Percentiles rank a stretch among this genome's conserved stretches.
Conservation (phyloP, 2,797 vertebrate species). For the Pelodytes ibericus region DNA sequence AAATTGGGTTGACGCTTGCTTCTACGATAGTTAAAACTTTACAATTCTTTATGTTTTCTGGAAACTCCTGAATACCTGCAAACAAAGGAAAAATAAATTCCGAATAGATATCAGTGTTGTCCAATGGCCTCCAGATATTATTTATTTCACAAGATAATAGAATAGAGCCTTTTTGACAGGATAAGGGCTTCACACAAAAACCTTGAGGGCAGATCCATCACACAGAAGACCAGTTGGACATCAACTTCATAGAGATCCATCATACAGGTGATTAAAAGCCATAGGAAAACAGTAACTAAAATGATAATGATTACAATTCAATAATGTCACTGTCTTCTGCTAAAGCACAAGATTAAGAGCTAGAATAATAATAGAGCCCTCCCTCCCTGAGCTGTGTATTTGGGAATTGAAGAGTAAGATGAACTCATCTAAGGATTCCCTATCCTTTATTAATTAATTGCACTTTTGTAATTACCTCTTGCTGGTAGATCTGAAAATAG, state of each 20-base stretch:
- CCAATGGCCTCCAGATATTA: too few species aligned
- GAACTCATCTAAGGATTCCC: not conserved
- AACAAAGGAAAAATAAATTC: conserved; percentile 27
- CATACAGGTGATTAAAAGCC: not conserved
- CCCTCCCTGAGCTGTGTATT: not conserved
- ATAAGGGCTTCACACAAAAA: too few species aligned
- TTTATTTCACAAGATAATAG: too few species aligned
- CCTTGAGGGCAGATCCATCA: too few species aligned
- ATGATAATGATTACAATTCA: too few species aligned
- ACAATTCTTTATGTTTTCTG: conserved; percentile 99
- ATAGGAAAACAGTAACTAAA: not conserved
- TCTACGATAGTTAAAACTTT: conserved; percentile 92
- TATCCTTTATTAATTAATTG: not conserved
- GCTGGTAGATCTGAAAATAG: not conserved
- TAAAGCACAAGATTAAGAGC: not conserved
- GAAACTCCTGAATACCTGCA: conserved; percentile 97
- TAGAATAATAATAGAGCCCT: not conserved
- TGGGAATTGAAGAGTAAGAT: conserved; percentile 6
- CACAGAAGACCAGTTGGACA: too few species aligned
- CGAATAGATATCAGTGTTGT: not conserved
- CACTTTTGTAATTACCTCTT: not conserved
- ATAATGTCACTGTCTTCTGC: not conserved
- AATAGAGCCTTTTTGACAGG: too few species aligned
- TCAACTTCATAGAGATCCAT: too few species aligned
- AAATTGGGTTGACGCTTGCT: conserved; percentile 97